Conservation (phyloP, 2,113 vertebrate genomes). For the Natator depressus region DNA sequence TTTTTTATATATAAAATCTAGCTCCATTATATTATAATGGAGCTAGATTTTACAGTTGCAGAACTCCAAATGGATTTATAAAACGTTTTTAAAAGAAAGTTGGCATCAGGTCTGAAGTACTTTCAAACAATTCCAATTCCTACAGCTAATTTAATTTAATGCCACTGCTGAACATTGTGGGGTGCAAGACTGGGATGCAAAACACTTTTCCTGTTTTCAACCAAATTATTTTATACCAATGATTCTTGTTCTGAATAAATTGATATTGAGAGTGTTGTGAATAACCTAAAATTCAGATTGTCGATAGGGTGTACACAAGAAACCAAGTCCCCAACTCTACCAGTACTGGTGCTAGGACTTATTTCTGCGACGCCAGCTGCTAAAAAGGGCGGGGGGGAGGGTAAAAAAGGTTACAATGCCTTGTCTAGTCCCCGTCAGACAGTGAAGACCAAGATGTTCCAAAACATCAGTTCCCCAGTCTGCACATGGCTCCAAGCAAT, state of each 20-base stretch:
- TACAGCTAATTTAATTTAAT: not conserved
- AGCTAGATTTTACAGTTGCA: not conserved
- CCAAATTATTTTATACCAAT: not conserved
- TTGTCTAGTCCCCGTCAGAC: not conserved
- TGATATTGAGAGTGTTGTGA: not conserved
- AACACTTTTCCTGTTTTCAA: not conserved
- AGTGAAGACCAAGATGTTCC: not conserved
- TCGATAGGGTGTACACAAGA: not conserved
- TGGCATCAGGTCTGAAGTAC: not conserved
- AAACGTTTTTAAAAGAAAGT: not conserved
- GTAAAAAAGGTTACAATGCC: not conserved
- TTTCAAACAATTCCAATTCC: conserved; percentile 14
- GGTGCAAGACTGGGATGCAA: not conserved
- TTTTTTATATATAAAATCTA: not conserved
- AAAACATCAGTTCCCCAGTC: not conserved
- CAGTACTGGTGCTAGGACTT: not conserved
- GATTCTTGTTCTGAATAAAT: not conserved
- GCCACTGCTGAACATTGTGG: not conserved
- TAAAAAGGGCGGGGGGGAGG: not conserved
- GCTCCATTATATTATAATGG: too few relatives aligned
- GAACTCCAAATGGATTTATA: not conserved
- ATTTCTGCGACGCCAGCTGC: not conserved
- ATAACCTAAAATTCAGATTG: not conserved
- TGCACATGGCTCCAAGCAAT: not conserved
- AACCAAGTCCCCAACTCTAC: not conserved